Conservation (phyloP, 2,113 vertebrate genomes). For the Talpa occidentalis region DNA sequence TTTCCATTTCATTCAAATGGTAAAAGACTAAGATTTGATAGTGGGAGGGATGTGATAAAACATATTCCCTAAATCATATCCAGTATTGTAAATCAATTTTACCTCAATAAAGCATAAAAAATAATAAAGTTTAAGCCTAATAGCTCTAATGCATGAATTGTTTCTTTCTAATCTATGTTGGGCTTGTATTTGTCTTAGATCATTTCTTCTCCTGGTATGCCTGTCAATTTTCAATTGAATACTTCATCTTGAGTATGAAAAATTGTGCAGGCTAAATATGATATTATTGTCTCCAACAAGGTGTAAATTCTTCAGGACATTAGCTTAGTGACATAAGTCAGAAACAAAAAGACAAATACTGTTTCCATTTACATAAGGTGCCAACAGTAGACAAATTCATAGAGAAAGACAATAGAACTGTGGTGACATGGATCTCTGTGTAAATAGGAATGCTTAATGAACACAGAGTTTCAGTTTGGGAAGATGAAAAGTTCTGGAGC, state of each 20-base stretch:
- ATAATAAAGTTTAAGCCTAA: neutral
- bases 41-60: no score
- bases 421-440: neutral
- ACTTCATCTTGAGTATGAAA: neutral
- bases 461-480: neutral
- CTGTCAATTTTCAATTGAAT: conserved; percentile 5
- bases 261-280: neutral
- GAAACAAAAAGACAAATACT: neutral
- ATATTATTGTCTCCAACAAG: neutral
- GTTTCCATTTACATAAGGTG: neutral
- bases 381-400: neutral
- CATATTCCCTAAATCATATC: no score
- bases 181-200: neutral
- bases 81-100: no score
- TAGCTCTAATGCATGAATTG: neutral
- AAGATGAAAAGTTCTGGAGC: neutral
- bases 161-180: neutral
- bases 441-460: neutral
- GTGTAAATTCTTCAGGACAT: neutral
- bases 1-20: neutral
- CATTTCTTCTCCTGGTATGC: neutral
- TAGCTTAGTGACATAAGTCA: neutral
- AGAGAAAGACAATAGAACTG: neutral
- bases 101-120: no score
- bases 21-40: no score